These are phyloP conservation scores for Tinea pellionella DNA, from an alignment of 2,888 invertebrate genomes.

Conservation along the genomic window DNA sequence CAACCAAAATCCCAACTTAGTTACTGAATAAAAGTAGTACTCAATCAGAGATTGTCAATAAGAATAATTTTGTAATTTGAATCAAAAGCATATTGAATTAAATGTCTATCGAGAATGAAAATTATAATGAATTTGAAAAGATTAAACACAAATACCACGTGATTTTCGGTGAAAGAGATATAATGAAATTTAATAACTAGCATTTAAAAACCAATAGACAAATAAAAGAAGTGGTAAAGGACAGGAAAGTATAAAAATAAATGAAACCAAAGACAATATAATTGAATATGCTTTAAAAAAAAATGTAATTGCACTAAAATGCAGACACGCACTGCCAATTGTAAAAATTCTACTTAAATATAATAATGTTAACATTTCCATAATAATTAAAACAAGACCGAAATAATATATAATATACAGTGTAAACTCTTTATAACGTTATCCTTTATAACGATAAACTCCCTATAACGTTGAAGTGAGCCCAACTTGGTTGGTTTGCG, in stretches of 20 bases:
- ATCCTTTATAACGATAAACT: no score
- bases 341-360: background rate
- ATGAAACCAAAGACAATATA: conserved; percentile 30
- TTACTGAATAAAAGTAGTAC: conserved; percentile 41
- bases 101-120: conserved; percentile 23
- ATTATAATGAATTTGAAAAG: conserved; percentile 13
- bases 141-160: conserved; percentile 9
- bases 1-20: conserved; percentile 65
- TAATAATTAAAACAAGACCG: conserved; percentile 32
- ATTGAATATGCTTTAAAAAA: conserved; percentile 59
- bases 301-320: conserved; percentile 67
- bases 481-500: no score
- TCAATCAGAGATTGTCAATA: background rate
- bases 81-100: conserved; percentile 61
- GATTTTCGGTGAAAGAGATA: background rate
- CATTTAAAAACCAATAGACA: background rate
- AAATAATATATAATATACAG: conserved; percentile 47
- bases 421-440: no score
- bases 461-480: no score
- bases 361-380: background rate
- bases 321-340: conserved; percentile 70
- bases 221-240: background rate
- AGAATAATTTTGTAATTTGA: background rate
- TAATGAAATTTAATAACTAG: no score
- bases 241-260: background rate